Percentiles rank a stretch among this genome's conserved stretches.
phyloP scores from a whole-genome alignment of 1,140 invertebrate species.

The Microplitis mediator region DNA sequence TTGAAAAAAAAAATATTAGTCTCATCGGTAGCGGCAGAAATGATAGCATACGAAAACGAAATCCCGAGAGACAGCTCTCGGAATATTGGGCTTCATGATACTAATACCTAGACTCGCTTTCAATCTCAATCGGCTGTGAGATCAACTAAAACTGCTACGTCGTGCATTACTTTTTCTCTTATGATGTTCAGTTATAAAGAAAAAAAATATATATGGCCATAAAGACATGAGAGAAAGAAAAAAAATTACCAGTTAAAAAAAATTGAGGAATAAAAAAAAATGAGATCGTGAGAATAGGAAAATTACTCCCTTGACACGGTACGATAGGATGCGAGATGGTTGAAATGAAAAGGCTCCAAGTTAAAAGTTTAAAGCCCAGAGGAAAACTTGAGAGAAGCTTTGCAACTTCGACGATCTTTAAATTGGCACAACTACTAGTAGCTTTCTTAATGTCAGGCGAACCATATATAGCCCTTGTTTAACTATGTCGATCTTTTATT shows the following conservation, averaged over 20 bases:
- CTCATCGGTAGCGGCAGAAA: neutral
- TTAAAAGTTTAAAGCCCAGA: conserved; percentile 17
- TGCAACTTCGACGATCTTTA: conserved; percentile 27
- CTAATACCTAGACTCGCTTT: conserved; percentile 1
- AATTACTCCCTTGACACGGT: conserved; percentile 21
- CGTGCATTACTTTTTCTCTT: neutral
- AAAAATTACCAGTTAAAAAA: conserved; percentile 4
- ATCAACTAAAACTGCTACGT: conserved; percentile 9
- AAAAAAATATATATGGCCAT: neutral
- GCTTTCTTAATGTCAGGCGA: neutral
- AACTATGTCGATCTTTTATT: neutral
- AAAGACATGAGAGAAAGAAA: neutral
- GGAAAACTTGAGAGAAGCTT: conserved; percentile 19
- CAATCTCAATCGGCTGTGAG: conserved; percentile 3
- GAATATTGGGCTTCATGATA: conserved; percentile 18
- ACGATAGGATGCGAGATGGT: neutral
- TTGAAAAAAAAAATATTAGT: neutral
- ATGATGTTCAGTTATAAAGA: neutral
- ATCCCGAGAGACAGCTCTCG: neutral
- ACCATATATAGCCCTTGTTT: neutral
- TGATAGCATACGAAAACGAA: conserved; percentile 11
- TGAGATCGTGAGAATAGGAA: neutral
- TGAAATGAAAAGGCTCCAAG: conserved; percentile 16
- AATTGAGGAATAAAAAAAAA: neutral
- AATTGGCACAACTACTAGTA: conserved; percentile 23